A percentile compares a stretch with the other conserved stretches of the same genome.
Conservation (phyloP, 2,888 invertebrate species). For the Cheilosia scutellata region DNA sequence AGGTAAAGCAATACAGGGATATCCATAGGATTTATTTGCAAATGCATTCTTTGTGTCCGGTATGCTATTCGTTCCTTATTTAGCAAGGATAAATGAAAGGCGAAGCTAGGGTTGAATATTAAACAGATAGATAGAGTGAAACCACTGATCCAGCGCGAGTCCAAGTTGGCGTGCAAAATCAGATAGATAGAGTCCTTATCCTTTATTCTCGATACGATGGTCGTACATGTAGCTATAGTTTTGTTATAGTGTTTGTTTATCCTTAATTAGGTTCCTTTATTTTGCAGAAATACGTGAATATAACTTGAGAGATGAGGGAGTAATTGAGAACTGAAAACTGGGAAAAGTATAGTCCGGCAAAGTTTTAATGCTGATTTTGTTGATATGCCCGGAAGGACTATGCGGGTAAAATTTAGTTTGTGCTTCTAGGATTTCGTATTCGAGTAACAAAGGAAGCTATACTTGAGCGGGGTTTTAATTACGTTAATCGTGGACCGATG, state of each 20-base stretch:
- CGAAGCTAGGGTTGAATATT: conserved; percentile 45
- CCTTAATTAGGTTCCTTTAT: conserved; percentile 36
- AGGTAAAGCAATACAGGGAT: conserved; percentile 61
- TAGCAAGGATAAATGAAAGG: conserved; percentile 13
- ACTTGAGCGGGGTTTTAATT: too few species aligned
- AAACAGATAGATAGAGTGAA: conserved; percentile 12
- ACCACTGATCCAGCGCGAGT: neutral
- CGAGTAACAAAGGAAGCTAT: too few species aligned
- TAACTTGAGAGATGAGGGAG: neutral
- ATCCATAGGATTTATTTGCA: conserved; percentile 49
- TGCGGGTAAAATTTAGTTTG: neutral
- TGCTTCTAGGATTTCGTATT: neutral
- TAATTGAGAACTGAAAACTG: conserved; percentile 5
- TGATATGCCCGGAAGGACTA: neutral
- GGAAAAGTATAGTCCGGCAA: neutral
- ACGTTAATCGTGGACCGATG: too few species aligned
- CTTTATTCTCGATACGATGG: conserved; percentile 1
- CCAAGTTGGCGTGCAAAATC: neutral
- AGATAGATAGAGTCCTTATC: neutral
- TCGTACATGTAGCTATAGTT: neutral
- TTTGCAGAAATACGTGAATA: neutral
- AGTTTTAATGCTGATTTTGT: conserved; percentile 21
- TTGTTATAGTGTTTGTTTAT: conserved; percentile 31
- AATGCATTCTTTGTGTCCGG: conserved; percentile 25
- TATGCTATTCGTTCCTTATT: neutral